These are phyloP conservation scores for Patella ulyssiponensis DNA, from an alignment of 2,888 invertebrate species.

Conservation along the genomic window DNA sequence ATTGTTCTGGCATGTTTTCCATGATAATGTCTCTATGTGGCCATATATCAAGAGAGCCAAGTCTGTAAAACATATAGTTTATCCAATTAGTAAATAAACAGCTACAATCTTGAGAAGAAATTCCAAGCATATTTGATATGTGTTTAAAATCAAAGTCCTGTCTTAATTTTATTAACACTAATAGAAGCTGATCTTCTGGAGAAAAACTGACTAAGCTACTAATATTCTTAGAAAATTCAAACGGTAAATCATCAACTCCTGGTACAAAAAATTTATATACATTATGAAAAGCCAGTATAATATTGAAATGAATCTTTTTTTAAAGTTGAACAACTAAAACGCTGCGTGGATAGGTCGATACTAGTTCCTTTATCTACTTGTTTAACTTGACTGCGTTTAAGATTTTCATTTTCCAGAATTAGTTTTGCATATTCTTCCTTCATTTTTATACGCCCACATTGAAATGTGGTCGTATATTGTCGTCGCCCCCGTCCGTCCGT, in stretches of 20 bases:
- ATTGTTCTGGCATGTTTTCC: background rate
- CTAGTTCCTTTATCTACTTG: background rate
- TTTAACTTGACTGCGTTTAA: background rate
- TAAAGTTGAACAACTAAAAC: background rate
- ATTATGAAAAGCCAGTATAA: background rate
- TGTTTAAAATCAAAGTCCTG: background rate
- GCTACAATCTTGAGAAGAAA: background rate
- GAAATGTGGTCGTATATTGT: too few species aligned
- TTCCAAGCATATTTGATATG: background rate
- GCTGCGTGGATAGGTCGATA: background rate
- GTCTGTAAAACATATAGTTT: background rate
- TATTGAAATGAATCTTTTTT: background rate
- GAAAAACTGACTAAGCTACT: background rate
- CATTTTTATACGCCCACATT: too few species aligned
- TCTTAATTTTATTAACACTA: background rate
- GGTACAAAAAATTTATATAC: background rate
- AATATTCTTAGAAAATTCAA: background rate
- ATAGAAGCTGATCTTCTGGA: background rate
- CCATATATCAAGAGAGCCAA: background rate
- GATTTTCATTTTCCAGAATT: too few species aligned
- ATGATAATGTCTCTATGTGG: background rate
- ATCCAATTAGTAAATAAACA: background rate
- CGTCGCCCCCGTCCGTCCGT: too few species aligned
- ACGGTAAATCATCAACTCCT: background rate
- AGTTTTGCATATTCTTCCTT: too few species aligned